Evolutionary conservation across 2,888 invertebrate species (phyloP).

Genomic region (Polydrusus pterygomalis): DNA sequence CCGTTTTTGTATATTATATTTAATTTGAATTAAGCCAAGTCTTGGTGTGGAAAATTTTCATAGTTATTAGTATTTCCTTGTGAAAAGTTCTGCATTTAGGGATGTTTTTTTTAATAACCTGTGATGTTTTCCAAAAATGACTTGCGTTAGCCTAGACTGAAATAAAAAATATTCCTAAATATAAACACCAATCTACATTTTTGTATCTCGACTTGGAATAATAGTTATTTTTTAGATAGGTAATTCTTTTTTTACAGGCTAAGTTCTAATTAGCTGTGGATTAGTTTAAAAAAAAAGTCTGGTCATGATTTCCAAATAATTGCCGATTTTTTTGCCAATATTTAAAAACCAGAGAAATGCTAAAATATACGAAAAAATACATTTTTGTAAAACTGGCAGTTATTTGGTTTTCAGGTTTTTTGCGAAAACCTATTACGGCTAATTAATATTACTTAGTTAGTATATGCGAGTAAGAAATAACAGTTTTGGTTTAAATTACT

Average conservation of each 20-base stretch:
- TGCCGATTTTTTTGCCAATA: not conserved
- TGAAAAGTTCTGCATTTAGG: constrained; percentile 32
- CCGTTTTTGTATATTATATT: constrained; percentile 9
- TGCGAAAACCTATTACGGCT: no score
- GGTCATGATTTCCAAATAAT: not conserved
- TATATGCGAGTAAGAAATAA: constrained; percentile 36
- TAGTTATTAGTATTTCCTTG: constrained; percentile 11
- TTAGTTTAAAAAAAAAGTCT: not conserved
- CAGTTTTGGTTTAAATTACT: constrained; percentile 11
- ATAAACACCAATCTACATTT: constrained; percentile 31
- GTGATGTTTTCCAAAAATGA: constrained; percentile 41
- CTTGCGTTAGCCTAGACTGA: constrained; percentile 41
- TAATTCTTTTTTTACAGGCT: constrained; percentile 5
- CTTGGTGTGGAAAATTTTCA: constrained; percentile 26
- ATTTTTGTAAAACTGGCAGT: not conserved
- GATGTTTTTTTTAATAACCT: constrained; percentile 36
- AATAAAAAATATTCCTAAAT: constrained; percentile 44
- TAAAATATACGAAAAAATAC: not conserved
- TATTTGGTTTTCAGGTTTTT: not conserved
- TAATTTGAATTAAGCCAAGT: constrained; percentile 19
- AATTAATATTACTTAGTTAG: no score
- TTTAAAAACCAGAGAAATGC: not conserved
- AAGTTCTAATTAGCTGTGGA: constrained; percentile 8
- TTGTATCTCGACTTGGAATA: constrained; percentile 34
- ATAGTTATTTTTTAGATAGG: constrained; percentile 21